A percentile compares a stretch with the other conserved stretches of the same genome.
phyloP scores from a whole-genome alignment of 2,113 vertebrate genomes.

The Seriola aureovittata region DNA sequence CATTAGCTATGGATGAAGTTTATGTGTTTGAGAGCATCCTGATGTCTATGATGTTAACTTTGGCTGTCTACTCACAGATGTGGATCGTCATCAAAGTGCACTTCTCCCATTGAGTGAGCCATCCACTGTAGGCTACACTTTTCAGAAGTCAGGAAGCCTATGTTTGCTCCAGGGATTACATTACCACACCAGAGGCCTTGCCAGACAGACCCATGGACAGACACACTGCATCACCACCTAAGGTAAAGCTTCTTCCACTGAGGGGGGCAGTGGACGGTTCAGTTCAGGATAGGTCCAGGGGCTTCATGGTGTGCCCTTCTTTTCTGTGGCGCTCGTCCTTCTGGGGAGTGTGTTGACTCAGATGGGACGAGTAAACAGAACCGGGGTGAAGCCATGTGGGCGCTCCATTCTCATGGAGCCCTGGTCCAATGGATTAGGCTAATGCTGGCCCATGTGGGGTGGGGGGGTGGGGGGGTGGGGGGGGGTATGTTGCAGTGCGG shows the following conservation, averaged over 20 bases:
- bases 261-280: neutral
- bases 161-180: constrained; percentile 77
- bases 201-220: constrained; percentile 31
- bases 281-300: constrained; percentile 28
- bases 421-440: constrained; percentile 88
- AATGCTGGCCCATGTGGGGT: constrained; percentile 81
- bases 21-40: constrained; percentile 2
- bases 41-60: constrained; percentile 1
- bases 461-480: constrained; percentile 59
- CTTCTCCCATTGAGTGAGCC: constrained; percentile 15
- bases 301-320: constrained; percentile 61
- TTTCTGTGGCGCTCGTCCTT: constrained; percentile 62
- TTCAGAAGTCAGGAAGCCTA: constrained; percentile 56
- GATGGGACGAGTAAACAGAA: constrained; percentile 87
- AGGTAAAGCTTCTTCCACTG: constrained; percentile 61
- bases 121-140: constrained; percentile 25
- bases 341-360: constrained; percentile 87
- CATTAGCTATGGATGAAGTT: constrained; percentile 15
- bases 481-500: constrained; percentile 72
- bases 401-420: constrained; percentile 83
- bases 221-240: constrained; percentile 54
- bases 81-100: constrained; percentile 48
- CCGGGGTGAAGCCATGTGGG: constrained; percentile 76
- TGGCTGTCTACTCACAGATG: constrained; percentile 43
- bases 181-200: constrained; percentile 68